Base-by-base conservation (phyloP, 2,113 vertebrate genomes). In the Archocentrus centrarchus region DNA sequence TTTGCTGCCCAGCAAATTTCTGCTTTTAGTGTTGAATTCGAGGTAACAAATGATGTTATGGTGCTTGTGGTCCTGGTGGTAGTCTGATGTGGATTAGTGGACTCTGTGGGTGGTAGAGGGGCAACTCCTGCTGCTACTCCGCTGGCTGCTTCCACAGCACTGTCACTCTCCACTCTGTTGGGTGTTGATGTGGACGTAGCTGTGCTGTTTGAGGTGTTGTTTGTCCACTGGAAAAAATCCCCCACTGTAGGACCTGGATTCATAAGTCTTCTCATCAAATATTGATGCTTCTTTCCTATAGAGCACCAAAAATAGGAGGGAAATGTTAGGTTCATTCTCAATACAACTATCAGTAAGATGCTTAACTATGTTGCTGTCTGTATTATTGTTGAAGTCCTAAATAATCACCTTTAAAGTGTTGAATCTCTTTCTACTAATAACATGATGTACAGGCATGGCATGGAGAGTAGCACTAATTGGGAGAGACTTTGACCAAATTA, bases 271-370 rank as follows among this genome's bases (percentile, higher is more conserved):
- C 35, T 58, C n/a, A 59, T 10, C 55, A 76, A 55, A 24, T 76
- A 37, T 0, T 39, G 73, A 24, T 1, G 55, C 37, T 76, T 76
- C 20, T 76, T 39, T 76, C 13, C 32, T 18, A 64, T 64, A 24
- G 14, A 64, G 22, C 37, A 15, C 37, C 0, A 63, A 22, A 39
- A 64, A 64, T 22, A 37, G 37, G 0, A 9, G 37, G 22, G 6
- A 41, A 64, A 73, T 44, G 0, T 60, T 9, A 32, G 4, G 32
- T 32, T 32, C 1, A 61, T 61, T 61, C 1, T 1, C 59, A 61
- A 32, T 6, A 61, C 9, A 37, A 37, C 37, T 10, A 60, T 30
- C 59, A 27, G 14, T 32, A 6, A 64, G 20, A 64, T 15, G 13
- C 37, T 64, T 0, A 41, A 64, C 62, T 7, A 41, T 32, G 5